Conservation (phyloP, 2,113 vertebrate genomes). For the Echinops telfairi region DNA sequence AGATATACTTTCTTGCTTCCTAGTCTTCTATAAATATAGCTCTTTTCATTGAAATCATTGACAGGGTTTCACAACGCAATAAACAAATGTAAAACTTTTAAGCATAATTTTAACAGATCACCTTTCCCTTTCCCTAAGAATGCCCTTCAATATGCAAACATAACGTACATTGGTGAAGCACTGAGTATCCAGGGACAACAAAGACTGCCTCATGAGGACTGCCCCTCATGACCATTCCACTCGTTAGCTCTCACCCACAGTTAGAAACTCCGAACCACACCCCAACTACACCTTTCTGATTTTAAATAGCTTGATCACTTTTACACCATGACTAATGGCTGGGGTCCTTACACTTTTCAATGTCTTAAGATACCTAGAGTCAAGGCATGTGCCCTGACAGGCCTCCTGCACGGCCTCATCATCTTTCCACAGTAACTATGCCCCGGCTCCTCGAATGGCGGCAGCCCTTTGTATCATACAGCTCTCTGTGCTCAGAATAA, state of each 20-base stretch:
- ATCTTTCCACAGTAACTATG: conserved; percentile 15
- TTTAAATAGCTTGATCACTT: conserved; percentile 50
- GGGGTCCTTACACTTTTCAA: conserved; percentile 6
- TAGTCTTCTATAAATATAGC: neutral
- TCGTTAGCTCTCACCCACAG: conserved; percentile 16
- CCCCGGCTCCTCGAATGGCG: neutral
- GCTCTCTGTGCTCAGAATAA: conserved; percentile 41
- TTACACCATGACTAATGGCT: conserved; percentile 45
- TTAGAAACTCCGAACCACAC: conserved; percentile 36
- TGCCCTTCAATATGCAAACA: neutral
- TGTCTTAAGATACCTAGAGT: conserved; percentile 45
- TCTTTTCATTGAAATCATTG: conserved; percentile 15
- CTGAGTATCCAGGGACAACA: neutral
- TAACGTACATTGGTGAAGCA: neutral
- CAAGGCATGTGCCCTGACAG: neutral
- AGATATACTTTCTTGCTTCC: neutral
- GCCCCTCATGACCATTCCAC: neutral
- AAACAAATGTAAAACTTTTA: conserved; percentile 37
- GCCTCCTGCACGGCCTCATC: too few relatives aligned
- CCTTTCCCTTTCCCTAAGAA: neutral
- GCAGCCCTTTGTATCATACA: neutral
- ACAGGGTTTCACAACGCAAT: conserved; percentile 50
- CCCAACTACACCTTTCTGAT: conserved; percentile 4
- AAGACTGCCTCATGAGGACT: neutral
- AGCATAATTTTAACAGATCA: conserved; percentile 26